These are phyloP conservation scores for Aspidapion aeneum DNA, from an alignment of 2,888 invertebrate genomes.

Conservation along the genomic window DNA sequence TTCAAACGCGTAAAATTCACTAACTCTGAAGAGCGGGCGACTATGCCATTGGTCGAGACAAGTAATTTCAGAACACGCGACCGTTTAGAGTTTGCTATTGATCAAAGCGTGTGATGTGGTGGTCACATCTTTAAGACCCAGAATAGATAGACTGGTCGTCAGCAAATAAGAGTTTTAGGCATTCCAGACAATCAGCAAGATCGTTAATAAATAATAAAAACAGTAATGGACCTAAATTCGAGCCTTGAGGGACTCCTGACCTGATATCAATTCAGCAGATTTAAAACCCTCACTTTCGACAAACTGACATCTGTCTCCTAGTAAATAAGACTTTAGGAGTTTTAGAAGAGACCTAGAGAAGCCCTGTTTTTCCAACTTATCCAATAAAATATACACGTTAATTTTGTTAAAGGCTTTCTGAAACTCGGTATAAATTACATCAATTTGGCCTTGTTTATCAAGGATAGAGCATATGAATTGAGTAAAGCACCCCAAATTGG, in stretches of 20 bases:
- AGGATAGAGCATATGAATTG: not conserved
- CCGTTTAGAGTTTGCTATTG: no score
- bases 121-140: no score
- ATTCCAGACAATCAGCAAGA: not conserved
- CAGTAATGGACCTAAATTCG: not conserved
- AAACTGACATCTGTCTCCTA: not conserved
- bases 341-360: not conserved
- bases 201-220: not conserved
- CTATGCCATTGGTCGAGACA: no score
- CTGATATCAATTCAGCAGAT: not conserved
- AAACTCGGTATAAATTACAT: not conserved
- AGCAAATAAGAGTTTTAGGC: not conserved
- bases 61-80: no score
- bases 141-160: no score
- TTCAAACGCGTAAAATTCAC: no score
- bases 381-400: not conserved
- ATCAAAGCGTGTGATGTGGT: no score
- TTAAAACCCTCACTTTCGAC: not conserved
- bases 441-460: not conserved
- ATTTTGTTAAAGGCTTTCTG: no score
- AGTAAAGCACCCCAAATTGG: not conserved
- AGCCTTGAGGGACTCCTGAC: not conserved
- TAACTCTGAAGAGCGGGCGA: no score
- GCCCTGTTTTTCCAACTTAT: not conserved
- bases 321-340: not conserved